A percentile compares a stretch with the other conserved stretches of the same genome.
Conservation (phyloP, 2,888 invertebrate genomes). For the Pinctada fucata region DNA sequence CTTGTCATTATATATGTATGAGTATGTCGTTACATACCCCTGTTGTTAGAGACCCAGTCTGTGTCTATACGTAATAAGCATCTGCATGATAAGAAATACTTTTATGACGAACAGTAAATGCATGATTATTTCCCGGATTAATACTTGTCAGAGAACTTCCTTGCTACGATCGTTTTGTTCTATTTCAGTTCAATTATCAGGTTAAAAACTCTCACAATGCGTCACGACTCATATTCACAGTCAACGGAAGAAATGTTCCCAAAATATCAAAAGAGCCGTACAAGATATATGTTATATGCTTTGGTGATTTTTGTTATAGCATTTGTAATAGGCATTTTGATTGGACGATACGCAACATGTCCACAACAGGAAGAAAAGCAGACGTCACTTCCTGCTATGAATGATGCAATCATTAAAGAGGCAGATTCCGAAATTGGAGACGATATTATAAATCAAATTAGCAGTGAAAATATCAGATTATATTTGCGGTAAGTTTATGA, state of each 20-base stretch:
- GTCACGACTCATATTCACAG: neutral
- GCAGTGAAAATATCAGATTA: constrained; percentile 56
- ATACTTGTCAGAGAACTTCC: too few species aligned
- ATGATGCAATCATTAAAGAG: constrained; percentile 49
- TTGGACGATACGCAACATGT: constrained; percentile 32
- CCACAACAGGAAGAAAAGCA: neutral
- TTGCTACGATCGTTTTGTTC: too few species aligned
- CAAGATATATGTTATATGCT: neutral
- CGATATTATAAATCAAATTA: constrained; percentile 52
- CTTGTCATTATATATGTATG: too few species aligned
- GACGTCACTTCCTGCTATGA: constrained; percentile 31
- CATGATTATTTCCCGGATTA: too few species aligned
- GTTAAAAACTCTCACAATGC: neutral
- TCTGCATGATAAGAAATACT: too few species aligned
- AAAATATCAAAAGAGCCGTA: neutral
- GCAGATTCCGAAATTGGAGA: constrained; percentile 55
- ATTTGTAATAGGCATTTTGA: constrained; percentile 28
- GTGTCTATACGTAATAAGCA: too few species aligned
- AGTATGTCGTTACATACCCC: too few species aligned
- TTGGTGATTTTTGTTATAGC: constrained; percentile 11
- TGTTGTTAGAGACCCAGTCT: too few species aligned
- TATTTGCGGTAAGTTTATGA: constrained; percentile 52
- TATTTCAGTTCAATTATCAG: too few species aligned
- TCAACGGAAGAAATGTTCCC: neutral
- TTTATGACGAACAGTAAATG: too few species aligned